Conservation (phyloP, 1,140 invertebrate species). For the Euura saliciscinereae region DNA sequence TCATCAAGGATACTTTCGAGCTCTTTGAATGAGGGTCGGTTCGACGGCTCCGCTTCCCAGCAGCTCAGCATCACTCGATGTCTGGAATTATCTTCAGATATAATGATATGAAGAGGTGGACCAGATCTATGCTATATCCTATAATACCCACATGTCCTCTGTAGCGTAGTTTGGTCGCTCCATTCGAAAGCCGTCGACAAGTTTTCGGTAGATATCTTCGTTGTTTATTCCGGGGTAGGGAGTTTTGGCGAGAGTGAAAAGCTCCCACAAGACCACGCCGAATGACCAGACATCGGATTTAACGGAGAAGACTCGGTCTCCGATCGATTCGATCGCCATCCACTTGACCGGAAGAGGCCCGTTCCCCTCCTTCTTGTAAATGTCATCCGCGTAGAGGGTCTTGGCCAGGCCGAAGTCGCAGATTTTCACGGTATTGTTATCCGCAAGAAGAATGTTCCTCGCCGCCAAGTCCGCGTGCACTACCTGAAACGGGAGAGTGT, state of each 20-base stretch:
- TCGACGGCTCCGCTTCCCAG: constrained; percentile 79
- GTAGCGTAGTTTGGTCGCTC: constrained; percentile 82
- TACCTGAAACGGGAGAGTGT: too few species aligned
- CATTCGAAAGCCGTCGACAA: constrained; percentile 86
- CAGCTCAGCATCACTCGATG: constrained; percentile 86
- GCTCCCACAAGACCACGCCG: constrained; percentile 93
- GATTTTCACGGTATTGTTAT: constrained; percentile 90
- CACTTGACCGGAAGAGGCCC: constrained; percentile 80
- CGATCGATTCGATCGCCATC: constrained; percentile 83
- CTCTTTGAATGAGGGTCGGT: constrained; percentile 78
- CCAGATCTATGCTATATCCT: too few species aligned
- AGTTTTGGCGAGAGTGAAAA: constrained; percentile 88
- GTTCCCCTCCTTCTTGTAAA: constrained; percentile 91
- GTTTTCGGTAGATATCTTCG: constrained; percentile 73
- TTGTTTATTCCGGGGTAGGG: constrained; percentile 87
- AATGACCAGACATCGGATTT: constrained; percentile 94
- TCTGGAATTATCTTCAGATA: too few species aligned
- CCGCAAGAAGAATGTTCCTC: constrained; percentile 91
- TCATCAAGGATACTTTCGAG: constrained; percentile 77
- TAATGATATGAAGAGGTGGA: too few species aligned
- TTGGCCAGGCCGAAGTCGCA: constrained; percentile 97
- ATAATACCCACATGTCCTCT: constrained; percentile 71
- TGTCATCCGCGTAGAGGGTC: constrained; percentile 89
- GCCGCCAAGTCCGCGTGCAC: constrained; percentile 96
- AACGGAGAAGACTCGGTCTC: constrained; percentile 80